Conservation (phyloP, 2,797 vertebrate genomes). For the Urocyon cinereoargenteus region DNA sequence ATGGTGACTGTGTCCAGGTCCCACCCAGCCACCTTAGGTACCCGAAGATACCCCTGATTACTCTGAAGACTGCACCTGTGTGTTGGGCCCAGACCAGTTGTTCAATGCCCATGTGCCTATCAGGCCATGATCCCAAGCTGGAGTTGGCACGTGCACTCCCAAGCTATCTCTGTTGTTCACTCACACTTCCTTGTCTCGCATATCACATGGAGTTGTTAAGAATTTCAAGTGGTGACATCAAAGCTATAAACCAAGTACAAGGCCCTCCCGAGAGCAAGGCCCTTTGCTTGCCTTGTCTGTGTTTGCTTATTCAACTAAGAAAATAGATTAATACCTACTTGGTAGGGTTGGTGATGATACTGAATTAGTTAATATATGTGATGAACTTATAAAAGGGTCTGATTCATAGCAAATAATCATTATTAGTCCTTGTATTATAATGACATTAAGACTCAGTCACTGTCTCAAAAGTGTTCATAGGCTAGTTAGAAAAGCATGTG, state of each 20-base stretch:
- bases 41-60: neutral
- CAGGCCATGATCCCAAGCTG: rapidly evolving
- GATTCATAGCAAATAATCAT: neutral
- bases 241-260: neutral
- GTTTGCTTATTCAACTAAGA: neutral
- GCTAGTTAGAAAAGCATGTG: neutral
- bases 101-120: neutral
- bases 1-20: neutral
- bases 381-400: neutral
- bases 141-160: rapidly evolving
- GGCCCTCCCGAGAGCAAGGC: neutral
- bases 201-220: neutral
- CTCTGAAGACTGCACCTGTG: neutral
- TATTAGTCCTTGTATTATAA: neutral
- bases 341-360: neutral
- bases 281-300: neutral
- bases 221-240: neutral
- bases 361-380: neutral
- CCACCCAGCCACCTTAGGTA: neutral
- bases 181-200: neutral
- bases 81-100: neutral
- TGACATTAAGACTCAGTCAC: neutral
- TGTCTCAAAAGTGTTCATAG: neutral
- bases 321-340: neutral
- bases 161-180: neutral